Evolutionary conservation across 2,888 invertebrate genomes (phyloP).

Genomic region (Apotomis capreana): DNA sequence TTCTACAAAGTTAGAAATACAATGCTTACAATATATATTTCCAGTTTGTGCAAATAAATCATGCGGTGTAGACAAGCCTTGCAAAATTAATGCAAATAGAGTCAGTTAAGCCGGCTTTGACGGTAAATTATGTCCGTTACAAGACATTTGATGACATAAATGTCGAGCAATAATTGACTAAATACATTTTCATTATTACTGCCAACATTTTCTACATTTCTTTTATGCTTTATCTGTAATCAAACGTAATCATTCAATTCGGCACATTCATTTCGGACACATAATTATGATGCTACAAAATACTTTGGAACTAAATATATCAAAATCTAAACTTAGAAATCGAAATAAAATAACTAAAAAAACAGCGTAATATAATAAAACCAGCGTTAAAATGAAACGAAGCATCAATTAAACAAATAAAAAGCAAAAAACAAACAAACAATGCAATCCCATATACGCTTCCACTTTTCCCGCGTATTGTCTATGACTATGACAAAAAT

Average conservation of each 20-base stretch:
- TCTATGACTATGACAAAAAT: constrained; percentile 42
- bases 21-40: constrained; percentile 13
- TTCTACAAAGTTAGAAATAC: background rate
- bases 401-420: no score
- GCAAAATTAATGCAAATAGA: constrained; percentile 23
- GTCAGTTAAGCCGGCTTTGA: background rate
- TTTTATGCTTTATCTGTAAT: background rate
- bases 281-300: no score
- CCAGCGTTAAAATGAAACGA: no score
- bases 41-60: constrained; percentile 20
- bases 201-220: background rate
- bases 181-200: background rate
- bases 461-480: constrained; percentile 40
- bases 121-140: constrained; percentile 13
- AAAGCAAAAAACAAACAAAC: constrained; percentile 7
- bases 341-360: no score
- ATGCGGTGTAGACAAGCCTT: constrained; percentile 10
- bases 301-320: no score
- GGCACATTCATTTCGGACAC: no score
- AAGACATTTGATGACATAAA: constrained; percentile 24
- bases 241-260: background rate
- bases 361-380: no score
- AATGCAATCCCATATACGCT: constrained; percentile 24
- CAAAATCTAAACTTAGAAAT: no score
- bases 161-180: constrained; percentile 4